phyloP scores from a whole-genome alignment of 92 coral and sea anemone species.

The Muricea muricata region DNA sequence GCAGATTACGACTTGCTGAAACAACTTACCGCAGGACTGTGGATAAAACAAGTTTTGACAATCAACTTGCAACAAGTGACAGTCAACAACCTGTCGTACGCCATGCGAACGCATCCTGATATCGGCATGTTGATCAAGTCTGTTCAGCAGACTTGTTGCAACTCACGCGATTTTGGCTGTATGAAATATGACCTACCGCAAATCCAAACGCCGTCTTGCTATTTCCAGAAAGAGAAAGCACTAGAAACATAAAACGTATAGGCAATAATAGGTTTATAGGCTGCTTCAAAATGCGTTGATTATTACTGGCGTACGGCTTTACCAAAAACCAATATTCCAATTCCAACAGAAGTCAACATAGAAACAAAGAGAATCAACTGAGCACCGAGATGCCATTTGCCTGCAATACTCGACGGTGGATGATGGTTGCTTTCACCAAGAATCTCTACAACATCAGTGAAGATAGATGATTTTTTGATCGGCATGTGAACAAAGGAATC shows the following conservation, averaged over 20 bases:
- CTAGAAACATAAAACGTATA: conserved; percentile 25
- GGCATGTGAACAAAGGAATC: no score
- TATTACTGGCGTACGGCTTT: background rate
- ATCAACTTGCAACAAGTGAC: no score
- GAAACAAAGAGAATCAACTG: conserved; percentile 36
- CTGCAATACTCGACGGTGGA: conserved; percentile 43
- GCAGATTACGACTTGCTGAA: no score
- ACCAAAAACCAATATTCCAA: conserved; percentile 46
- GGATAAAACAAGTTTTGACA: no score
- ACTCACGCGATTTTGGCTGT: no score
- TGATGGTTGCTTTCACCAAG: conserved; percentile 23
- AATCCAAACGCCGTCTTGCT: conserved; percentile 74
- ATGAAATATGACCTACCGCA: conserved; percentile 62
- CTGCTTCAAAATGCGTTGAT: no score
- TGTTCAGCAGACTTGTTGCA: no score
- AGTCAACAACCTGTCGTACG: no score
- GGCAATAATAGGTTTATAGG: background rate
- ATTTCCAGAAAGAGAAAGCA: conserved; percentile 49
- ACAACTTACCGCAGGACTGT: no score
- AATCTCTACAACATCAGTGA: background rate
- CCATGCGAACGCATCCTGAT: no score
- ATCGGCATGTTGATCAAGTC: no score
- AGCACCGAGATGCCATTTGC: conserved; percentile 35
- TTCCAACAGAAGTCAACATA: conserved; percentile 31
- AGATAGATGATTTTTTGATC: background rate